Base-by-base conservation (phyloP, 2,888 invertebrate genomes). In the Catonia carolina region DNA sequence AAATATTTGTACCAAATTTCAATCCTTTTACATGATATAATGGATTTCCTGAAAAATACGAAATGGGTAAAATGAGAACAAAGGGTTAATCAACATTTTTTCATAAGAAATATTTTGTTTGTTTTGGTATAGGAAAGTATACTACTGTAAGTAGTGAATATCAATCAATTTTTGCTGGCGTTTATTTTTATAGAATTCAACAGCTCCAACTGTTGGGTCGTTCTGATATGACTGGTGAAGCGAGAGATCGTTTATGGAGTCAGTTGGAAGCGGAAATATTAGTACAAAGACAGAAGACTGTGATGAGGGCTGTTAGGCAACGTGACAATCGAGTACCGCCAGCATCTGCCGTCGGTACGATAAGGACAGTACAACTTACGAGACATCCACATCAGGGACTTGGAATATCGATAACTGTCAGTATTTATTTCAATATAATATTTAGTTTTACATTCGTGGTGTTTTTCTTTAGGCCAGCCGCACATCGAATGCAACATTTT, bases 251-350 rank as follows among this genome's bases (percentile, higher is more conserved):
- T 47, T 73, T 91, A 5, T 86, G 85, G 85, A 77, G 87, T 62
- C 83, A 90, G 77, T 77, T 91, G 65, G 90, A 91, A 70, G 86
- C 89, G 0, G 90, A 91, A 75, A 91, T 91, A 66, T 80, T 90
- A 61, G 77, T 91, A 53, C 89, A 91, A 73, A 77, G 89, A 23
- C 89, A 89, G 74, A 90, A 90, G 74, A 89, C 89, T 48, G 83
- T 90, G 7, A 78, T 62, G 52, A 42, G 62, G 35, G 62, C 64
- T 5, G 61, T 64, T 5, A 47, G 63, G 12, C 62, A 62, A 37
- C 33, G 59, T 14, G 62, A 62, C 55, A 62, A 60, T 8, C 45
- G 63, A 20, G 41, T 59, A 14, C 60, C 62, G 14, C 60, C 61
- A 14, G 37, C 60, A 7, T 48, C 65, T 60, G 23, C 67, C n/a